phyloP scores from a whole-genome alignment of 2,113 vertebrate species.

The Aphelocoma coerulescens region DNA sequence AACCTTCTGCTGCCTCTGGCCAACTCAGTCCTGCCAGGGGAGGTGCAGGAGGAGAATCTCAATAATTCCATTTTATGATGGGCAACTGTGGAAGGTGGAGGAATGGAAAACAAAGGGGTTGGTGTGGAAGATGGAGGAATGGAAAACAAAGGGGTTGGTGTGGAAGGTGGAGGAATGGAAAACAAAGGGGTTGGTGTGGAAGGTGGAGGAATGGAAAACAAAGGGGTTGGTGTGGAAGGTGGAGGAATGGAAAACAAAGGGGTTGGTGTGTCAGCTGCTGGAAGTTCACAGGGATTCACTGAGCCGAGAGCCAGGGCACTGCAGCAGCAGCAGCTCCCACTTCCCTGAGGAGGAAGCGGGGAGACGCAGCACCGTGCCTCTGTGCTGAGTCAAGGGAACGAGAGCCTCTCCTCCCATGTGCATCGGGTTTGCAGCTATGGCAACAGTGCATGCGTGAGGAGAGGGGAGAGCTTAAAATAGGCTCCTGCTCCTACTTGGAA shows the following conservation, averaged over 20 bases:
- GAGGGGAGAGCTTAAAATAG: conserved; percentile 46
- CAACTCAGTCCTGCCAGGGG: background rate
- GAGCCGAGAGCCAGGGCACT: background rate
- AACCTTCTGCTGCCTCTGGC: background rate
- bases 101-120: background rate
- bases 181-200: too few species aligned
- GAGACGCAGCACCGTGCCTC: background rate
- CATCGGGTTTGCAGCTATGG: conserved; percentile 9
- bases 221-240: background rate
- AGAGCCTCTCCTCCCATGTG: background rate
- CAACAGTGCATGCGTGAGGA: conserved; percentile 5
- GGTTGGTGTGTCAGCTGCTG: background rate
- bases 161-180: too few species aligned
- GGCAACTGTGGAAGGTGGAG: background rate
- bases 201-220: too few species aligned
- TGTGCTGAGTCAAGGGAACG: background rate
- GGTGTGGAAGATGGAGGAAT: too few species aligned
- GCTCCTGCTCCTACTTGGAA: conserved; percentile 36
- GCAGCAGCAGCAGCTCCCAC: background rate
- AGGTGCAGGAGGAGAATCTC: background rate
- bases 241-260: background rate
- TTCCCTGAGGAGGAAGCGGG: too few species aligned
- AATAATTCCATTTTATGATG: background rate
- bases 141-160: too few species aligned
- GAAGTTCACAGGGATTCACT: background rate